Evolutionary conservation across 2,797 vertebrate species (phyloP).

Genomic region (Scolopax rusticola): DNA sequence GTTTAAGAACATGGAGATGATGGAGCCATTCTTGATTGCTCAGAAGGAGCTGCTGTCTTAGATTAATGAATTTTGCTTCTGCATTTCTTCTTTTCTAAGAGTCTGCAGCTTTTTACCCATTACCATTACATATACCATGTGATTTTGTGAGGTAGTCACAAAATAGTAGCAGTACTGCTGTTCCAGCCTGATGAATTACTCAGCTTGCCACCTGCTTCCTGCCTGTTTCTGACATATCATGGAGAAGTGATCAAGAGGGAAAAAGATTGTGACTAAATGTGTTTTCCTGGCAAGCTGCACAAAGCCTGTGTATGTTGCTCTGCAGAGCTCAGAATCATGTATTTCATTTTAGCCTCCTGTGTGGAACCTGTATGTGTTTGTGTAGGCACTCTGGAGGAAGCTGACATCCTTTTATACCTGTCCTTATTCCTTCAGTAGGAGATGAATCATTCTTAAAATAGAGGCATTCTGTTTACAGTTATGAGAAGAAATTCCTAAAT

Average conservation of each 20-base stretch:
- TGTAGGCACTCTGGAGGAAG: background rate
- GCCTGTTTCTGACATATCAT: background rate
- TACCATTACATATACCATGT: fast-evolving
- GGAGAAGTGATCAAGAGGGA: background rate
- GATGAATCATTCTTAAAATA: background rate
- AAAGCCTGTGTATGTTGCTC: background rate
- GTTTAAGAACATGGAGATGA: background rate
- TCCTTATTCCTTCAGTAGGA: background rate
- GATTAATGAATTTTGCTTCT: background rate
- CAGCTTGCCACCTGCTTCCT: conserved; percentile 5
- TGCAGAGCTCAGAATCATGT: background rate
- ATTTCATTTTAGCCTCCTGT: background rate
- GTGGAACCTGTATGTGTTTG: background rate
- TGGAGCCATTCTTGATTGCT: background rate
- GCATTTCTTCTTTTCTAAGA: background rate
- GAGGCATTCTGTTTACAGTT: background rate
- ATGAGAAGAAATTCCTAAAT: background rate
- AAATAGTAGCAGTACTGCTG: background rate
- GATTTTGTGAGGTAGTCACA: background rate
- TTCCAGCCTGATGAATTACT: background rate
- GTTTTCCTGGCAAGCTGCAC: conserved; percentile 4
- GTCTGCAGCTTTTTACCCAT: background rate
- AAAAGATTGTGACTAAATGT: background rate
- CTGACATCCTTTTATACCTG: background rate
- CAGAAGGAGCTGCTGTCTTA: background rate